Evolutionary conservation across 37 sponge, comb jelly and placozoan genomes (phyloP), one percentile per base, ranked within the genome.

Genomic region (Halisarca cf. caerulea): DNA sequence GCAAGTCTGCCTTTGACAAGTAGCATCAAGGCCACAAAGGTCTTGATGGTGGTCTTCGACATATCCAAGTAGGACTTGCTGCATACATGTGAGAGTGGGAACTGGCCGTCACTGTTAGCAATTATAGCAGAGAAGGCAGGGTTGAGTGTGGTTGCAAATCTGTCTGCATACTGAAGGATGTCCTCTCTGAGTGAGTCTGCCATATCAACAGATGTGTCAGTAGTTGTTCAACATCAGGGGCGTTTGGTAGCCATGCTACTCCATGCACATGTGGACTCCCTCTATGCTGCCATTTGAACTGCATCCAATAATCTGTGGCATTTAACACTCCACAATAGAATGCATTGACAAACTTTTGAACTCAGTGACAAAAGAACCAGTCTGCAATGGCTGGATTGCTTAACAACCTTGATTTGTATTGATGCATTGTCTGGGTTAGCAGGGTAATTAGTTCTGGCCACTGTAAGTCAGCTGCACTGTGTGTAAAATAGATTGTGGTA

Each of bases 231-330:
- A 74, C 77, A 74, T 74, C 44, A 74, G 77, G 77, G 1, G 77
- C 77, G 41, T 43, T 44, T 11, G 45, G 44, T 0, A 90, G 38
- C 84, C 91, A 90, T 0, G 84, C 87, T 15, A 90, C 39, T 0
- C 87, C 91, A 69, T 90, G 91, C 1, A 89, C 77, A n/a, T 84
- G 75, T 64, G 89, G 85, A 70, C 89, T 89, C 7, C 89, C 85
- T 37, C 74, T 45, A 47, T 91, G 88, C 37, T 87, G 91, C 78
- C 78, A 90, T 55, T 90, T 83, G 81, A 90, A 86, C 0, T 83
- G 33, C 23, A 85, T 14, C 84, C 91, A 91, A 80, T 83, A 91
- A 84, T 91, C 91, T 17, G 60, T 74, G 5, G 85, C 87, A 18
- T 74, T 72, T 23, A 91, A 84, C 0, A 87, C 79, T 9, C 74